Percentiles rank a stretch among this genome's conserved stretches.
These are phyloP conservation scores for Echinops telfairi DNA, from an alignment of 2,113 vertebrate genomes.

Conservation along the genomic window DNA sequence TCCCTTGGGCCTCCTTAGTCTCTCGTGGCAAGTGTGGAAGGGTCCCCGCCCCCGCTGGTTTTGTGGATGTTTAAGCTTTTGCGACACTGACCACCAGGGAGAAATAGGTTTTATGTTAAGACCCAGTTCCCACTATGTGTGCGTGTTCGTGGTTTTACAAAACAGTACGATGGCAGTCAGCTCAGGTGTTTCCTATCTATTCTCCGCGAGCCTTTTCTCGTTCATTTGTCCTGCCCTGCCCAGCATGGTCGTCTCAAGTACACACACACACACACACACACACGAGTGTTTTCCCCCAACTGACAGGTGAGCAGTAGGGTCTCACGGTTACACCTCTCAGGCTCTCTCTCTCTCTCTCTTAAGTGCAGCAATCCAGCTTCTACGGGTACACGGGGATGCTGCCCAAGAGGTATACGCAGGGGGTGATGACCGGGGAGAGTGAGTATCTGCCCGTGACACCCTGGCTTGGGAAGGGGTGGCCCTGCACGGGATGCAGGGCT, in stretches of 20 bases:
- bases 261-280: not conserved
- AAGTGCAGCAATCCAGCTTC: conserved; percentile 99
- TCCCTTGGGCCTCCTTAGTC: not conserved
- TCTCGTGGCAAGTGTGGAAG: not conserved
- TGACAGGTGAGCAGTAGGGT: not conserved
- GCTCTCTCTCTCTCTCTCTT: conserved; percentile 84
- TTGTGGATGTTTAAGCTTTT: not conserved
- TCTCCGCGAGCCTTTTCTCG: not conserved
- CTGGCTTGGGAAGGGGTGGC: too few species aligned
- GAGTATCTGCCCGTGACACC: conserved; percentile 83
- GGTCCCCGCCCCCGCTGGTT: not conserved
- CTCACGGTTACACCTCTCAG: conserved; percentile 43
- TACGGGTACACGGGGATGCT: conserved; percentile 99
- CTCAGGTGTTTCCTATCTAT: not conserved
- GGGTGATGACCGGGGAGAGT: conserved; percentile 99
- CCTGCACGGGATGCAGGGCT: not conserved
- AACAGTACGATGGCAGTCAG: too few species aligned
- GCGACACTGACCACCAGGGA: not conserved
- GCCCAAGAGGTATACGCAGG: conserved; percentile 98
- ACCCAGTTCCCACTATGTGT: too few species aligned
- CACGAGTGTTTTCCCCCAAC: accelerated
- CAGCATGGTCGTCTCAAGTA: accelerated
- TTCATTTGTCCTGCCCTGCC: not conserved
- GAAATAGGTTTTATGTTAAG: too few species aligned
- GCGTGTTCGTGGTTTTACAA: not conserved